Conservation (phyloP, 2,888 invertebrate species). For the Beris morrisii region DNA sequence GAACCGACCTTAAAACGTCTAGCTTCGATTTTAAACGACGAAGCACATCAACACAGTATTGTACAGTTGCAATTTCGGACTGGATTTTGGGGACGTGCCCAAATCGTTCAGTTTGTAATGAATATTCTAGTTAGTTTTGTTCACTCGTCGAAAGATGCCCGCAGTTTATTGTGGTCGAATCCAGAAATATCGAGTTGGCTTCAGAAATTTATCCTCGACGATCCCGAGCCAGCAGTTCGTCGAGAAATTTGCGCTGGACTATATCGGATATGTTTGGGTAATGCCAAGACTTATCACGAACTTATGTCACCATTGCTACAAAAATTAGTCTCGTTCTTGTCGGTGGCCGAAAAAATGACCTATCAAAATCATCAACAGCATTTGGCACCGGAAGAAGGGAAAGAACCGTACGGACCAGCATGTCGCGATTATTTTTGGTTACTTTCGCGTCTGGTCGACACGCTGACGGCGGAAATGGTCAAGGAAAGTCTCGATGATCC, state of each 20-base stretch:
- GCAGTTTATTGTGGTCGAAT: conserved; percentile 74
- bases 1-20: conserved; percentile 80
- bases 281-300: conserved; percentile 59
- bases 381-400: conserved; percentile 74
- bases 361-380: conserved; percentile 60
- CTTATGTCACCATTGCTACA: conserved; percentile 78
- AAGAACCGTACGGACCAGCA: conserved; percentile 92
- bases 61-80: conserved; percentile 81
- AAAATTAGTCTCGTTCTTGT: conserved; percentile 77
- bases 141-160: conserved; percentile 80
- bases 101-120: conserved; percentile 91
- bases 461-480: conserved; percentile 76
- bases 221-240: conserved; percentile 88
- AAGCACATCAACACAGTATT: conserved; percentile 63
- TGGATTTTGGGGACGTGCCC: conserved; percentile 90
- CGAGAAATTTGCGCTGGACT: conserved; percentile 90
- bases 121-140: conserved; percentile 91
- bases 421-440: conserved; percentile 95
- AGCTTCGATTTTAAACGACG: conserved; percentile 85
- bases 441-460: conserved; percentile 84
- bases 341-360: conserved; percentile 84
- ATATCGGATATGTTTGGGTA: conserved; percentile 83
- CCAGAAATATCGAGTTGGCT: conserved; percentile 78
- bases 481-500: conserved; percentile 65
- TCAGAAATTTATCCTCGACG: conserved; percentile 82